Percentiles rank a stretch among this genome's conserved stretches.
Conservation (phyloP, 2,888 invertebrate species). For the Pollenia labialis region DNA sequence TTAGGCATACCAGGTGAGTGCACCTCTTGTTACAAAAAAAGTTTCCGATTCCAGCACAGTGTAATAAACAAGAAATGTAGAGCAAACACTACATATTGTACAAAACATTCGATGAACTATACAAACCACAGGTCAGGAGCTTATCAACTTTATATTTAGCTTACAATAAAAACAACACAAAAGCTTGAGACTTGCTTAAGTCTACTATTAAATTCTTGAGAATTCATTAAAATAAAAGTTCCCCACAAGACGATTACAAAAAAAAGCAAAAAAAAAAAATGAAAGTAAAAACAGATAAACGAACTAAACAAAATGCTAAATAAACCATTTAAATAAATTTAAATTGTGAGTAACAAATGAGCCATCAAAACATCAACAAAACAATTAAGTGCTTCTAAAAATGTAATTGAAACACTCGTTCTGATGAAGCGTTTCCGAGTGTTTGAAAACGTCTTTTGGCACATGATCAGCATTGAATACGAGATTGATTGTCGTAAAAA, state of each 20-base stretch:
- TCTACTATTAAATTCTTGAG: slow-evolving; percentile 8
- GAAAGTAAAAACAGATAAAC: slow-evolving; percentile 45
- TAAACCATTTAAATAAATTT: slow-evolving; percentile 18
- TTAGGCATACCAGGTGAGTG: too few species aligned
- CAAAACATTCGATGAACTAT: slow-evolving; percentile 5
- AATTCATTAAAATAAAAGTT: slow-evolving; percentile 18
- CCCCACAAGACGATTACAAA: neutral
- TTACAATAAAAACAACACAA: slow-evolving; percentile 3
- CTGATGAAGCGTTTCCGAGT: neutral
- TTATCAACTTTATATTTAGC: slow-evolving; percentile 33
- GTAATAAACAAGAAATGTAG: neutral
- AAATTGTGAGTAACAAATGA: neutral
- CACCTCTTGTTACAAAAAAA: too few species aligned
- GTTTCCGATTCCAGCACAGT: neutral
- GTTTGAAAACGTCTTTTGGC: neutral
- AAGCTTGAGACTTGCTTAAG: neutral
- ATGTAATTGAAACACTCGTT: slow-evolving; percentile 27
- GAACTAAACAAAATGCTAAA: slow-evolving; percentile 3
- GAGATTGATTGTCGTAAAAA: too few species aligned
- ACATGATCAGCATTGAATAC: slow-evolving; percentile 24
- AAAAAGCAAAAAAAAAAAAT: neutral
- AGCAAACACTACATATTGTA: neutral
- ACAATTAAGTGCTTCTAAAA: slow-evolving; percentile 28
- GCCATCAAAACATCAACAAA: slow-evolving; percentile 31
- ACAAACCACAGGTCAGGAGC: slow-evolving; percentile 34